Percentiles rank a stretch among this genome's conserved stretches.
These are phyloP conservation scores for Orthonychiurus folsomi DNA, from an alignment of 2,888 invertebrate species.

Conservation along the genomic window DNA sequence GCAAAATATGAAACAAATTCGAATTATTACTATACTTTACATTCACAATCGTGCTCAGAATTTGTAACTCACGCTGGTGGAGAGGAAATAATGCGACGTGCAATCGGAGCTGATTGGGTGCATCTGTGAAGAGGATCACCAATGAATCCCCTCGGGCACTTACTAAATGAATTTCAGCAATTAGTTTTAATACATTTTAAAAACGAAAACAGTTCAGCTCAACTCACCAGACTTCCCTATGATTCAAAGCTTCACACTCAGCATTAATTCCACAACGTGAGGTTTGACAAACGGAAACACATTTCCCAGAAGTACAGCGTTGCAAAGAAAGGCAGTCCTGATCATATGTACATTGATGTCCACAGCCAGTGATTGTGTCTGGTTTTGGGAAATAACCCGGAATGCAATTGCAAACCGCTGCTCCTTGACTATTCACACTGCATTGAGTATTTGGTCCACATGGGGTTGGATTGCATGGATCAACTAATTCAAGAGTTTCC, in stretches of 20 bases:
- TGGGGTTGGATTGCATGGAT: slow-evolving; percentile 40
- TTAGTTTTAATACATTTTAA: background rate
- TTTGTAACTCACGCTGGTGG: slow-evolving; percentile 32
- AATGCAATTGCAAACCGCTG: slow-evolving; percentile 39
- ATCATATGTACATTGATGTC: slow-evolving; percentile 40
- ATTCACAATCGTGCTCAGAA: slow-evolving; percentile 3
- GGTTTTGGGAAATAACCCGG: slow-evolving; percentile 42
- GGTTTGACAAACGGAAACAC: slow-evolving; percentile 30
- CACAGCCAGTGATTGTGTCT: slow-evolving; percentile 42
- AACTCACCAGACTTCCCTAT: slow-evolving; percentile 33
- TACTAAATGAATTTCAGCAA: background rate
- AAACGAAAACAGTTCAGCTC: slow-evolving; percentile 4
- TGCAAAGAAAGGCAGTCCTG: slow-evolving; percentile 34
- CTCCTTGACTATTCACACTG: slow-evolving; percentile 35
- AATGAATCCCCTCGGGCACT: slow-evolving; percentile 23
- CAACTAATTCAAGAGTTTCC: slow-evolving; percentile 24
- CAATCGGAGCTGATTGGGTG: slow-evolving; percentile 32
- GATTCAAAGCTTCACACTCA: slow-evolving; percentile 37
- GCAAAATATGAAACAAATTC: slow-evolving; percentile 9
- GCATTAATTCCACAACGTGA: slow-evolving; percentile 31
- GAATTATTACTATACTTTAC: slow-evolving; percentile 5
- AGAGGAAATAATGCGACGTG: slow-evolving; percentile 35
- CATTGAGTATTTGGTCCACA: slow-evolving; percentile 41
- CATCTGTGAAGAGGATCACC: slow-evolving; percentile 39
- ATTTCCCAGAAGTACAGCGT: slow-evolving; percentile 31